Evolutionary conservation across 2,888 invertebrate genomes (phyloP).

Genomic region (Acanthosepion lycidas): DNA sequence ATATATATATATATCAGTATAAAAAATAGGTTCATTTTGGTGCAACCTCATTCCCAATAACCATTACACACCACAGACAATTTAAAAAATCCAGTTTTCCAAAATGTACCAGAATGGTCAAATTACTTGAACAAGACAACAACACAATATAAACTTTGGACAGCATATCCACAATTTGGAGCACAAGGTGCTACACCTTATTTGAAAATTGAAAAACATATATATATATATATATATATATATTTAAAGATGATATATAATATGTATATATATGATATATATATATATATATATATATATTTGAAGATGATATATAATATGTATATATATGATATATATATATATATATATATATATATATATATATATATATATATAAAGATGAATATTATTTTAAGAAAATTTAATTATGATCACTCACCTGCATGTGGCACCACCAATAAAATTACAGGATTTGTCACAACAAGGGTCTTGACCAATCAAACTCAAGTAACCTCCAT

Average conservation of each 20-base stretch:
- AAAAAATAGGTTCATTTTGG: background rate
- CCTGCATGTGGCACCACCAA: conserved; percentile 93
- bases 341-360: conserved; percentile 33
- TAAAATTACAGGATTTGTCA: conserved; percentile 91
- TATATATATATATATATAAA: conserved; percentile 5
- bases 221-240: conserved; percentile 33
- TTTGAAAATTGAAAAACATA: background rate
- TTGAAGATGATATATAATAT: background rate
- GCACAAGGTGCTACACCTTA: background rate
- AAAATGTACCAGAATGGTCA: too few species aligned
- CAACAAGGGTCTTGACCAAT: conserved; percentile 86
- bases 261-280: conserved; percentile 33
- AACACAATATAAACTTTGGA: too few species aligned
- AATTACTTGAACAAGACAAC: too few species aligned
- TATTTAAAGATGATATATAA: too few species aligned
- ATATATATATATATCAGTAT: too few species aligned
- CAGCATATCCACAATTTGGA: too few species aligned
- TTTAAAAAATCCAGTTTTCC: too few species aligned
- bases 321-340: conserved; percentile 33
- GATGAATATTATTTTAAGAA: background rate
- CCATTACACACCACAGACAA: background rate
- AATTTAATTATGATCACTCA: conserved; percentile 66
- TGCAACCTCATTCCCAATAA: background rate
- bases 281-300: conserved; percentile 25
- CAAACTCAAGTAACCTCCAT: conserved; percentile 89